A percentile compares a stretch with the other conserved stretches of the same genome.
Conservation (phyloP, 1,140 invertebrate genomes). For the Nymphalis io region DNA sequence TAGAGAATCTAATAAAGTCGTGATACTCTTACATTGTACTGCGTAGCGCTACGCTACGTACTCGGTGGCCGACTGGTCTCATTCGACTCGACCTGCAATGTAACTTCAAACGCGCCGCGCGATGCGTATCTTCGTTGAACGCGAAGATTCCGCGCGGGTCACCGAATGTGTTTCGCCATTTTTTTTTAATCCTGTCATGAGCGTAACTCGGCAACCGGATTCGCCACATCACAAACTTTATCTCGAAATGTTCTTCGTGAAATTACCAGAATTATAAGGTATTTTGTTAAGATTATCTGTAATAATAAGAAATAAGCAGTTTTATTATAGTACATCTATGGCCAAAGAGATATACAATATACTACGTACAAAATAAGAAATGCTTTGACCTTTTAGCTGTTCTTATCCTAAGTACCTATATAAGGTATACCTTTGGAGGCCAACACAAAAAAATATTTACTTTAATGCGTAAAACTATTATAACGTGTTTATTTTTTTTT, state of each 20-base stretch:
- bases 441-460: background rate
- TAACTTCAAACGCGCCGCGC: conserved; percentile 41
- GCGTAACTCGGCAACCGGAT: conserved; percentile 42
- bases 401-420: no score
- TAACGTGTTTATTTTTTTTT: conserved; percentile 19
- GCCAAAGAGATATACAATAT: no score
- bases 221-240: conserved; percentile 20
- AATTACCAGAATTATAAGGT: background rate
- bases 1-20: background rate
- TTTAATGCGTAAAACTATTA: background rate
- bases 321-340: background rate
- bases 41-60: background rate
- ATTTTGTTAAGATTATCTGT: background rate
- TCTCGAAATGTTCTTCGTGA: conserved; percentile 11
- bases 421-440: background rate
- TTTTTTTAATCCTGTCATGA: conserved; percentile 28
- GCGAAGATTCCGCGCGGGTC: conserved; percentile 40
- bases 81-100: conserved; percentile 24
- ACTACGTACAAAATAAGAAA: no score
- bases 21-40: background rate
- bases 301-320: background rate
- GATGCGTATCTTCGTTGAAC: conserved; percentile 35
- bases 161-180: conserved; percentile 23
- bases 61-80: conserved; percentile 2
- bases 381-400: no score